Conservation (phyloP, 2,888 invertebrate species). For the Agrotis ipsilon region DNA sequence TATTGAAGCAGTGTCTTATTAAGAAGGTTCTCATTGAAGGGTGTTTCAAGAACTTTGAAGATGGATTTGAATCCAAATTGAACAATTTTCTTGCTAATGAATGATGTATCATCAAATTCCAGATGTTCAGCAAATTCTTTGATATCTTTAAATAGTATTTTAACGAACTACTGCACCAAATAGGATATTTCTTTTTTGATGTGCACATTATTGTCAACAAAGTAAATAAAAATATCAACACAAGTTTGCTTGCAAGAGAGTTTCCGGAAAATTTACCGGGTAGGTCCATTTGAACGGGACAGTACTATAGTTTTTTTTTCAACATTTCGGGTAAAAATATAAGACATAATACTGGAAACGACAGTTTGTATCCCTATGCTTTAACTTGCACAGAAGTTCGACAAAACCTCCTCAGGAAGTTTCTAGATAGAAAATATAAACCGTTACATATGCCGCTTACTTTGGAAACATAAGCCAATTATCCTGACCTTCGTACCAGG, state of each 20-base stretch:
- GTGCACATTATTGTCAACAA: no score
- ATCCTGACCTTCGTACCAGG: slow-evolving; percentile 37
- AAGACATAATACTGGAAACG: no score
- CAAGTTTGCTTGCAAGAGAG: no score
- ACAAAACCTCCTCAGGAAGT: not conserved
- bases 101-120: not conserved
- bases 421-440: slow-evolving; percentile 5
- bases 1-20: slow-evolving; percentile 39
- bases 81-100: not conserved
- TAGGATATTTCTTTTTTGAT: no score
- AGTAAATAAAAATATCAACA: no score
- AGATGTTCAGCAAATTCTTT: not conserved
- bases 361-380: not conserved
- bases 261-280: no score
- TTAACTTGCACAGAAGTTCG: not conserved
- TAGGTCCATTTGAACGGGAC: no score
- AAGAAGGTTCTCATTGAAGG: slow-evolving; percentile 15
- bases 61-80: slow-evolving; percentile 3
- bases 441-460: not conserved
- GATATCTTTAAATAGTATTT: no score
- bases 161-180: no score
- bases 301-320: no score
- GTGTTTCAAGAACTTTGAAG: slow-evolving; percentile 6
- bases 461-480: slow-evolving; percentile 40
- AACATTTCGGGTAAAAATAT: no score